Conservation (phyloP, 1,140 invertebrate genomes). For the Cephus cinctus region DNA sequence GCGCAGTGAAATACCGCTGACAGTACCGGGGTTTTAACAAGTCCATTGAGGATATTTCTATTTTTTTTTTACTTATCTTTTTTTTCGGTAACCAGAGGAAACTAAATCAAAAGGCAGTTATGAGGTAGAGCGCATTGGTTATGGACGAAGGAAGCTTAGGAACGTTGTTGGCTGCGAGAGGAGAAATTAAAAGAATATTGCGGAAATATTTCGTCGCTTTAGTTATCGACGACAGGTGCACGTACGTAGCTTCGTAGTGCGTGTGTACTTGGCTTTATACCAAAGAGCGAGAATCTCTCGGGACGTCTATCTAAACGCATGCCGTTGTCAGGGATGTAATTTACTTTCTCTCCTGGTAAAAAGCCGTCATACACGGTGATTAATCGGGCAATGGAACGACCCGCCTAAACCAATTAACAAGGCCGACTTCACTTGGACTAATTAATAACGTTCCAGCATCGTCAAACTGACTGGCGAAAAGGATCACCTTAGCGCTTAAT, state of each 20-base stretch:
- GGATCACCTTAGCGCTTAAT: slow-evolving; percentile 4
- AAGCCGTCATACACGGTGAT: slow-evolving; percentile 11
- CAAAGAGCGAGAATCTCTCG: slow-evolving; percentile 21
- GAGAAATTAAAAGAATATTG: not conserved
- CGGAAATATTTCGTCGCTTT: not conserved
- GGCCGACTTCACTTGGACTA: slow-evolving; percentile 9
- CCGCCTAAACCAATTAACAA: slow-evolving; percentile 11
- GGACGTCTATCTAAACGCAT: slow-evolving; percentile 22
- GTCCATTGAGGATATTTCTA: slow-evolving; percentile 17
- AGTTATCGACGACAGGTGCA: slow-evolving; percentile 6
- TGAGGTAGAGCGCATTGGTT: slow-evolving; percentile 16
- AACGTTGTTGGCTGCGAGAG: slow-evolving; percentile 6
- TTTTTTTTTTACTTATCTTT: slow-evolving; percentile 11
- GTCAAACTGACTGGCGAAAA: slow-evolving; percentile 3
- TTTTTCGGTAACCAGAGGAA: slow-evolving; percentile 22
- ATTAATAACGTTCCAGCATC: slow-evolving; percentile 14
- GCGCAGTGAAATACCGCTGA: slow-evolving; percentile 24
- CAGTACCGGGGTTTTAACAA: slow-evolving; percentile 22
- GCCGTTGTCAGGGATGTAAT: slow-evolving; percentile 27
- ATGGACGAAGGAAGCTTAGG: slow-evolving; percentile 4
- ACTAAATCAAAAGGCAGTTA: slow-evolving; percentile 15
- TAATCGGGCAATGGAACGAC: slow-evolving; percentile 5
- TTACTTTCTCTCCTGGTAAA: slow-evolving; percentile 34
- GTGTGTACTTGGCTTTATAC: no score
- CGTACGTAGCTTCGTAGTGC: no score